A percentile compares a stretch with the other conserved stretches of the same genome.
These are phyloP conservation scores for Trichechus manatus DNA, from an alignment of 2,113 vertebrate genomes.

Conservation along the genomic window DNA sequence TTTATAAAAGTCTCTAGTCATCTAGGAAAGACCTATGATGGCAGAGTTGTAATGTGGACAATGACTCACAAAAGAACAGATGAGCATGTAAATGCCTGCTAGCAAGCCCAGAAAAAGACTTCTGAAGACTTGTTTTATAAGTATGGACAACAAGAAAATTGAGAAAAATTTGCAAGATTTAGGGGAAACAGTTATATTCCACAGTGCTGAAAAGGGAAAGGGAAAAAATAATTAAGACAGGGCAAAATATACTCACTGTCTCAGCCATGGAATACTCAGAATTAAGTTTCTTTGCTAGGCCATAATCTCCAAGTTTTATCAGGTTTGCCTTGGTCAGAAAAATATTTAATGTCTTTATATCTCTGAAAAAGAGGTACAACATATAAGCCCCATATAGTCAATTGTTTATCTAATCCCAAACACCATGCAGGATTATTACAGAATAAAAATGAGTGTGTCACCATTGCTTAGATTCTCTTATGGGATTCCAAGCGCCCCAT, in stretches of 20 bases:
- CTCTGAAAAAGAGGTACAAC: conserved; percentile 88
- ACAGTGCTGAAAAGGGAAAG: background rate
- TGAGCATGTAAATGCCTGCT: background rate
- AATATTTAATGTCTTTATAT: conserved; percentile 99
- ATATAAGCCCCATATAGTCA: conserved; percentile 49
- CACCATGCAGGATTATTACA: background rate
- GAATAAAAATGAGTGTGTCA: conserved; percentile 30
- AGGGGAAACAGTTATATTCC: background rate
- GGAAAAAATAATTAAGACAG: conserved; percentile 19
- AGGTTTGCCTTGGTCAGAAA: conserved; percentile 99
- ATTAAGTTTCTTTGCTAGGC: conserved; percentile 97
- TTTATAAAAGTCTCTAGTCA: background rate
- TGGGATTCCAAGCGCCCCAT: background rate
- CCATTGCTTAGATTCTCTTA: background rate
- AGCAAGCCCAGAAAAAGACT: background rate
- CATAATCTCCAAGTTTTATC: conserved; percentile 98
- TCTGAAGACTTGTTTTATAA: conserved; percentile 40
- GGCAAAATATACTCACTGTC: conserved; percentile 90
- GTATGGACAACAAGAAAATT: conserved; percentile 15
- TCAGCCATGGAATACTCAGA: conserved; percentile 98
- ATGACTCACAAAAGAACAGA: background rate
- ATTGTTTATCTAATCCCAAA: background rate
- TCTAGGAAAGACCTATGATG: background rate
- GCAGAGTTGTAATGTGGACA: background rate
- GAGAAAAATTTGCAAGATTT: conserved; percentile 15